Percentiles rank a stretch among this genome's conserved stretches.
These are phyloP conservation scores for Apantesis nais DNA, from an alignment of 2,888 invertebrate genomes.

Conservation along the genomic window DNA sequence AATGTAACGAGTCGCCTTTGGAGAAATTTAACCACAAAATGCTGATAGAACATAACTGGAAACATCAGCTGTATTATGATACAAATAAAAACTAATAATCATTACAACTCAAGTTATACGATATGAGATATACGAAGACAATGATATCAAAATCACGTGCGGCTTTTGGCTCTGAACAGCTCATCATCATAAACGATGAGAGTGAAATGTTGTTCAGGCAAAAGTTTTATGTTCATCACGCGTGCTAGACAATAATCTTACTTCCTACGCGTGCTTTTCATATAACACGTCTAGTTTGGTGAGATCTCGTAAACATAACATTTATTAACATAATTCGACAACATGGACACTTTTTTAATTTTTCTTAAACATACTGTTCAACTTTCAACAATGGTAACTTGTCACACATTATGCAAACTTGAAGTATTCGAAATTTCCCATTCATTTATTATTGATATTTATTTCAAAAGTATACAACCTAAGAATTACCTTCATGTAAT, in stretches of 20 bases:
- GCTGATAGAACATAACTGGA: conserved; percentile 36
- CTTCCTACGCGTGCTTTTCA: conserved; percentile 7
- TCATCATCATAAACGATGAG: no score
- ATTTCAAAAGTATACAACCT: not conserved
- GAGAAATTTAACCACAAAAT: conserved; percentile 35
- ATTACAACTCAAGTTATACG: conserved; percentile 12
- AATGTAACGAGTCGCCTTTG: conserved; percentile 13
- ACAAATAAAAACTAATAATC: conserved; percentile 26
- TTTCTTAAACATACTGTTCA: no score
- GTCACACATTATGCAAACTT: no score
- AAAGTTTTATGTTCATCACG: conserved; percentile 16
- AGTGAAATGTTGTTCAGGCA: conserved; percentile 22
- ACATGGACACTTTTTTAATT: no score
- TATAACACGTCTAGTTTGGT: not conserved
- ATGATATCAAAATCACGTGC: no score
- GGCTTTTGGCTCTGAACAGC: no score
- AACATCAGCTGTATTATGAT: conserved; percentile 24
- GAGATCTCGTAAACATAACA: conserved; percentile 10
- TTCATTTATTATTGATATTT: not conserved
- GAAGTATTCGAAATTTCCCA: no score
- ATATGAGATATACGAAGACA: conserved; percentile 10
- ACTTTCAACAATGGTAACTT: no score
- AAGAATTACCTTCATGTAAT: not conserved
- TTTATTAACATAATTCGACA: conserved; percentile 6
- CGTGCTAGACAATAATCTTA: conserved; percentile 14